A percentile compares a stretch with the other conserved stretches of the same genome.
These are phyloP conservation scores for Morone saxatilis DNA, from an alignment of 2,113 vertebrate genomes.

Conservation along the genomic window DNA sequence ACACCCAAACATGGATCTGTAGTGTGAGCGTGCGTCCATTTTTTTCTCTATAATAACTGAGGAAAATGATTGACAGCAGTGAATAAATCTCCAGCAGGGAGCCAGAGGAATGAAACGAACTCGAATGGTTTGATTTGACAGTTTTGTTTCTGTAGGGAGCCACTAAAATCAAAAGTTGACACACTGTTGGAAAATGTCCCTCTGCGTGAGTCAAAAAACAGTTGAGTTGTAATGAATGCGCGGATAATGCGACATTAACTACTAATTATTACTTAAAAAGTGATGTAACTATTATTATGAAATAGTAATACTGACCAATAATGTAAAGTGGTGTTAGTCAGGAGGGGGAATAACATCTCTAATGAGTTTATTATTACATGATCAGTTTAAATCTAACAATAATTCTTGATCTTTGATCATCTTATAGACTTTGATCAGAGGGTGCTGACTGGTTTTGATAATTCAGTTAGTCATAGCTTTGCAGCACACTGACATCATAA, in stretches of 20 bases:
- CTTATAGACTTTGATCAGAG: not conserved
- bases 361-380: not conserved
- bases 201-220: not conserved
- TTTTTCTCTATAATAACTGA: not conserved
- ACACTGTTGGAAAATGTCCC: not conserved
- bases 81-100: not conserved
- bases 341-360: too few species aligned
- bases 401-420: not conserved
- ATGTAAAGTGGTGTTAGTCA: too few species aligned
- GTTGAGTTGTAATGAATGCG: not conserved
- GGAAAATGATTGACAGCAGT: slow-evolving; percentile 1
- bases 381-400: not conserved
- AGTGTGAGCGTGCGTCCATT: not conserved
- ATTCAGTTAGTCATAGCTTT: not conserved
- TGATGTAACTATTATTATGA: not conserved
- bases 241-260: not conserved
- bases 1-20: slow-evolving; percentile 3
- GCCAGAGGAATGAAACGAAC: not conserved
- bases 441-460: not conserved
- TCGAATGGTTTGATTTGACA: not conserved
- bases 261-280: not conserved
- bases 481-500: not conserved
- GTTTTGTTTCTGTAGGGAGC: not conserved
- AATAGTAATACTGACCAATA: not conserved
- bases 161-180: not conserved